Percentiles rank a stretch among this genome's conserved stretches.
These are phyloP conservation scores for Zelleria hepariella DNA, from an alignment of 2,888 invertebrate species.

Conservation along the genomic window DNA sequence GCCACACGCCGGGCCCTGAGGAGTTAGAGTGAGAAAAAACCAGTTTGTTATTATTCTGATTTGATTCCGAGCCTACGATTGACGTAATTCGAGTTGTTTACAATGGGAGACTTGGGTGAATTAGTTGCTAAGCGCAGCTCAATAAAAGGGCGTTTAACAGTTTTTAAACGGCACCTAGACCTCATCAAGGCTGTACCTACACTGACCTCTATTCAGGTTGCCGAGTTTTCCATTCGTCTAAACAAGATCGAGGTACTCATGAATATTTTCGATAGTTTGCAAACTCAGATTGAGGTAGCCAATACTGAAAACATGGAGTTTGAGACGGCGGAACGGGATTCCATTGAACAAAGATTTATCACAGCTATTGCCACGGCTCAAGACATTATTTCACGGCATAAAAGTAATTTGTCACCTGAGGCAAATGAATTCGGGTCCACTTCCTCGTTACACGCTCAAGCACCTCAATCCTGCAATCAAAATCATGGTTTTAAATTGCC, in stretches of 20 bases:
- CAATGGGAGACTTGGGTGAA: not conserved
- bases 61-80: not conserved
- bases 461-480: not conserved
- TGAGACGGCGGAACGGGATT: too few species aligned
- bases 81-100: not conserved
- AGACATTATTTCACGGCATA: too few species aligned
- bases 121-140: not conserved
- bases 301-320: too few species aligned
- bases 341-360: too few species aligned
- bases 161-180: not conserved
- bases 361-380: too few species aligned
- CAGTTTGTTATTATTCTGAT: not conserved
- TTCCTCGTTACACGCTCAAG: too few species aligned
- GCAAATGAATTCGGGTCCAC: too few species aligned
- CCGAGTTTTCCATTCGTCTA: not conserved
- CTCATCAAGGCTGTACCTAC: not conserved
- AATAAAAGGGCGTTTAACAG: not conserved
- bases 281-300: too few species aligned
- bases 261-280: constrained; percentile 1
- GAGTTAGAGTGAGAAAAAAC: not conserved
- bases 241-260: constrained; percentile 12
- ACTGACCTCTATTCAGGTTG: not conserved
- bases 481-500: not conserved
- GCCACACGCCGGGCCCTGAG: not conserved
- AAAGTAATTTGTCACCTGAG: too few species aligned